Conservation (phyloP, 2,888 invertebrate species). For the Muscina levida region DNA sequence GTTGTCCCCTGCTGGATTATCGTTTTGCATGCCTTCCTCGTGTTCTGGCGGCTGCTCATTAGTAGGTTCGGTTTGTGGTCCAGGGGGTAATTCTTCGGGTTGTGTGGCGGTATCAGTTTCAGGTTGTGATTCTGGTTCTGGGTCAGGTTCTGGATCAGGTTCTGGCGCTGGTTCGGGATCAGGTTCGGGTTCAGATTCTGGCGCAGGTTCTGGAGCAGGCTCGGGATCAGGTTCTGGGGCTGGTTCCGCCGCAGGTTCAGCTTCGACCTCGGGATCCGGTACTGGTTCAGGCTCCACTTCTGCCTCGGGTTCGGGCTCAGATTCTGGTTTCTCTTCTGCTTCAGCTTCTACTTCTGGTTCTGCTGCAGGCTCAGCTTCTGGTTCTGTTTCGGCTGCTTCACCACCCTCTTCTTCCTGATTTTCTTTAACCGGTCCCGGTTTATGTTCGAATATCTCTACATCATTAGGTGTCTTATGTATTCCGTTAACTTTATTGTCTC, state of each 20-base stretch:
- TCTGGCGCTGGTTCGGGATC: constrained; percentile 14
- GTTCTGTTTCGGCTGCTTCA: constrained; percentile 15
- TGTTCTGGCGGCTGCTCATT: neutral
- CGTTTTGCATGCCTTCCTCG: constrained; percentile 41
- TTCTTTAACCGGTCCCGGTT: constrained; percentile 37
- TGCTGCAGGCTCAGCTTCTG: neutral
- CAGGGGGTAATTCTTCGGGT: constrained; percentile 1
- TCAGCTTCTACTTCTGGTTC: constrained; percentile 5
- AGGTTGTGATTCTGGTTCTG: constrained; percentile 11
- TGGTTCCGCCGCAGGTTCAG: constrained; percentile 3
- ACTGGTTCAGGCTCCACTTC: constrained; percentile 21
- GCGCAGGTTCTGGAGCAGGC: neutral
- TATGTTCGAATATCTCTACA: constrained; percentile 52
- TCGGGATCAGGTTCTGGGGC: constrained; percentile 14
- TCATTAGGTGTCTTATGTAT: constrained; percentile 36
- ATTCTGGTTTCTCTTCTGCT: neutral
- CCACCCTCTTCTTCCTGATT: constrained; percentile 52
- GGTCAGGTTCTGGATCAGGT: constrained; percentile 8
- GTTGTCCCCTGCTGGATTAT: constrained; percentile 38
- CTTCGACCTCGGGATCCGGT: neutral
- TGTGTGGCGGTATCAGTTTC: neutral
- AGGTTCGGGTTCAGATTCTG: constrained; percentile 20
- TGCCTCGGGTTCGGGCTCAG: constrained; percentile 2
- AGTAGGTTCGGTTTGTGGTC: neutral
- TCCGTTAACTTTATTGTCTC: neutral